These are phyloP conservation scores for Lycaena phlaeas DNA, from an alignment of 2,888 invertebrate species.

Conservation along the genomic window DNA sequence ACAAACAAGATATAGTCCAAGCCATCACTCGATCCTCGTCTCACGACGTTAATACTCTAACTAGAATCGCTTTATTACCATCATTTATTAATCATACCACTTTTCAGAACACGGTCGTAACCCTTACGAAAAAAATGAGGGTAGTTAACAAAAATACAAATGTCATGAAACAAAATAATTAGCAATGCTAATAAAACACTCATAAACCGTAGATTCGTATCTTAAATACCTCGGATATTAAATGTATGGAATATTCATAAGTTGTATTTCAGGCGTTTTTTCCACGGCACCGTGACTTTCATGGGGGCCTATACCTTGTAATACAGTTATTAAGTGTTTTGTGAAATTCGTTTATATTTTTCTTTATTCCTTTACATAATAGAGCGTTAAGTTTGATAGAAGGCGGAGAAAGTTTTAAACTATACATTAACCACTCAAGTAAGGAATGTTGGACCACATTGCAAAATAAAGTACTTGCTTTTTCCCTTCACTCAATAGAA, in stretches of 20 bases:
- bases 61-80: too few relatives aligned
- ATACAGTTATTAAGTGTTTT: slow-evolving; percentile 2
- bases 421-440: too few relatives aligned
- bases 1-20: too few relatives aligned
- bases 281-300: slow-evolving; percentile 1
- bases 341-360: background rate
- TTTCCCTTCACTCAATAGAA: too few relatives aligned
- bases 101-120: background rate
- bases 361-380: too few relatives aligned
- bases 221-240: slow-evolving; percentile 3
- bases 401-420: too few relatives aligned
- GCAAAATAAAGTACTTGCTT: too few relatives aligned
- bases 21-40: too few relatives aligned
- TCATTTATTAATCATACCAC: too few relatives aligned
- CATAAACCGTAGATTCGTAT: slow-evolving; percentile 2
- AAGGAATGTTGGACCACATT: too few relatives aligned
- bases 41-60: too few relatives aligned
- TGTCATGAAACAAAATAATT: slow-evolving; percentile 9
- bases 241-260: slow-evolving; percentile 9
- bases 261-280: slow-evolving; percentile 4
- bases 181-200: slow-evolving; percentile 6
- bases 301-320: background rate
- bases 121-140: background rate
- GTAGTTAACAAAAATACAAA: slow-evolving; percentile 2
- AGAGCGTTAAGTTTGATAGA: too few relatives aligned